Base-by-base conservation (phyloP, 2,888 invertebrate genomes). In the Crepidodera aurea region DNA sequence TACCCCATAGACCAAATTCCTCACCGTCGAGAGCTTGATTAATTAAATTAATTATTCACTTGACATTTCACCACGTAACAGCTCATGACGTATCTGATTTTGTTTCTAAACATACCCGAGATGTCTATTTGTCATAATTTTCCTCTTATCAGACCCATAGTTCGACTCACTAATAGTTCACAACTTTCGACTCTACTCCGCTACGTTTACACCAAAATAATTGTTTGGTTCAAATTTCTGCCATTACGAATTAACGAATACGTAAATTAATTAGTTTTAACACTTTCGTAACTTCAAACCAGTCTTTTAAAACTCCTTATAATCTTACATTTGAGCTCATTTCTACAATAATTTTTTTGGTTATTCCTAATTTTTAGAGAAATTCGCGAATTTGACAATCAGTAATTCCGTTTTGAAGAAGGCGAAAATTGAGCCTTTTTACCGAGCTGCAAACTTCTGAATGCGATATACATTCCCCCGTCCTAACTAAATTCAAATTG, bases 111-210 rank as follows among this genome's bases (percentile, higher is more conserved):
- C 44, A 25, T 22, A 10, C n/a, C 12, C 22, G 22, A 19, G 13
- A 8, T 22, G 10, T 15, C 44, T 44, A 25, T 44, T 44, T 44
- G 44, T 44, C 44, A 44, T 22, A 44, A 44, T 44, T 44, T 44
- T 44, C 16, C n/a, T 16, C 1, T 7, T 12, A 39, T 22, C 22
- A 22, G 22, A 4, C 6, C 2, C 3, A 22, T n/a, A 22, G 22
- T 22, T 22, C 22, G 3, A 4, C 6, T 22, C 22, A 22, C 22
- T 22, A 22, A 22, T 6, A 22, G 2, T 22, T 22, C 22, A 22
- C 6, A 22, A 22, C 22, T n/a, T n/a, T n/a, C n/a, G n/a, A n/a
- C n/a, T n/a, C n/a, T n/a, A n/a, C n/a, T n/a, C n/a, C n/a, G n/a
- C n/a, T n/a, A n/a, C n/a, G n/a, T n/a, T n/a, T n/a, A n/a, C n/a